Percentiles rank a stretch among this genome's conserved stretches.
phyloP scores from a whole-genome alignment of 1,140 invertebrate genomes.

The Cydia pomonella region DNA sequence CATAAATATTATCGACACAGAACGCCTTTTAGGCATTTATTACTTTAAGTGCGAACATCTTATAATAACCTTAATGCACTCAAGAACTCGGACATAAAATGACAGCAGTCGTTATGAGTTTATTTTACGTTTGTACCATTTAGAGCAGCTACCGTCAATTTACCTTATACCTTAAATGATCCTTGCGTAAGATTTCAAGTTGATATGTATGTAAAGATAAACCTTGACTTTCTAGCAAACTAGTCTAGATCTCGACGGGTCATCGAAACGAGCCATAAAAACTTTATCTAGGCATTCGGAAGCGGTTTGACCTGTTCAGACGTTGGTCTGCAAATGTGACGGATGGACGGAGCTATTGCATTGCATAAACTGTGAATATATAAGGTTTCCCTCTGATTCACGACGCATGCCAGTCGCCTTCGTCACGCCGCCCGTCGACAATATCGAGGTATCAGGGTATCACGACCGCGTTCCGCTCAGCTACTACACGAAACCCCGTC shows the following conservation, averaged over 20 bases:
- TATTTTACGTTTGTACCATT: conserved; percentile 19
- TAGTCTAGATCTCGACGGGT: conserved; percentile 29
- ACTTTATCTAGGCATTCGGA: conserved; percentile 36
- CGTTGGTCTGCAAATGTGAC: conserved; percentile 60
- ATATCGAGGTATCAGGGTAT: conserved; percentile 63
- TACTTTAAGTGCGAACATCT: conserved; percentile 31
- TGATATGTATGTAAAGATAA: conserved; percentile 30
- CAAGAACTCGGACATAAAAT: conserved; percentile 19
- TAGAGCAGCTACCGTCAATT: neutral
- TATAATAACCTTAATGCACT: conserved; percentile 30
- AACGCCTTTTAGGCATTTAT: conserved; percentile 32
- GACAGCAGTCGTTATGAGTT: conserved; percentile 11
- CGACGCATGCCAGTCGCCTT: conserved; percentile 72
- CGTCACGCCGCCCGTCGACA: conserved; percentile 68
- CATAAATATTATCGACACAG: conserved; percentile 19
- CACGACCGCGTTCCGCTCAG: conserved; percentile 50
- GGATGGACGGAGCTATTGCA: conserved; percentile 63
- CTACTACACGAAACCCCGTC: conserved; percentile 48
- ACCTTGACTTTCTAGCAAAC: conserved; percentile 28
- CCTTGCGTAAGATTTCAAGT: conserved; percentile 11
- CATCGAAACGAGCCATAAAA: conserved; percentile 36
- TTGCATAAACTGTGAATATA: conserved; percentile 75
- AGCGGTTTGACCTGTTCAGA: conserved; percentile 40
- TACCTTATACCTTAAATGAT: conserved; percentile 17
- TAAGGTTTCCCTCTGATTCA: conserved; percentile 78